Conservation (phyloP, 2,113 vertebrate species). For the Sturnus vulgaris region DNA sequence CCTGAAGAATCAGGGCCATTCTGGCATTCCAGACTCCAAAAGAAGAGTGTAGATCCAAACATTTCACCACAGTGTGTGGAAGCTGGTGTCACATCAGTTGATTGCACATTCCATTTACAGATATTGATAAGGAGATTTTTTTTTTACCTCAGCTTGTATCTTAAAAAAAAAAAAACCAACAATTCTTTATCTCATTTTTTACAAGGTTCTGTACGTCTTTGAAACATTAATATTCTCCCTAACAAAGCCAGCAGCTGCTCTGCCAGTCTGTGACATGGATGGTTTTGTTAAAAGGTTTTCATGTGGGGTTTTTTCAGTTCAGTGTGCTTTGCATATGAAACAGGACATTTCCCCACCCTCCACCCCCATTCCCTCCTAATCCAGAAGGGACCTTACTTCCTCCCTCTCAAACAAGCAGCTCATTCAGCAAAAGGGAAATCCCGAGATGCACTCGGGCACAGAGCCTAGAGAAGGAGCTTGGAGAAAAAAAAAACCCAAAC, state of each 20-base stretch:
- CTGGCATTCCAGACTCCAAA: background rate
- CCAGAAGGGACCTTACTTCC: constrained; percentile 84
- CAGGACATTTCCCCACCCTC: constrained; percentile 75
- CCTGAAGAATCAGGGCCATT: background rate
- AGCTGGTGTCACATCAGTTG: background rate
- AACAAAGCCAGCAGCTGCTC: constrained; percentile 76
- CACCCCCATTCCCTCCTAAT: constrained; percentile 62
- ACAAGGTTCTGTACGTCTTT: background rate
- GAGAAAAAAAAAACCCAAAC: background rate
- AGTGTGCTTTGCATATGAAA: constrained; percentile 79
- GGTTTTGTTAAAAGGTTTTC: constrained; percentile 73
- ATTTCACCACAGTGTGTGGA: background rate
- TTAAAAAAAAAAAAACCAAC: background rate
- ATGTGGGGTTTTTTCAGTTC: constrained; percentile 24
- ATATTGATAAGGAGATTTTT: background rate
- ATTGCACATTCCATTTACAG: background rate
- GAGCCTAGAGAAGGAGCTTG: constrained; percentile 35
- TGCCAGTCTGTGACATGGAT: constrained; percentile 62
- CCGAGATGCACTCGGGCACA: constrained; percentile 68
- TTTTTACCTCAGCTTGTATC: background rate
- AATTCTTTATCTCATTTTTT: constrained; percentile 1
- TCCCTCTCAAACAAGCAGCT: constrained; percentile 78
- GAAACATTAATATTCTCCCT: constrained; percentile 66
- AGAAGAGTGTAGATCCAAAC: rapidly evolving
- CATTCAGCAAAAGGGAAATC: constrained; percentile 85